These are phyloP conservation scores for Takifugu rubripes DNA, from an alignment of 2,797 vertebrate genomes.

Conservation along the genomic window DNA sequence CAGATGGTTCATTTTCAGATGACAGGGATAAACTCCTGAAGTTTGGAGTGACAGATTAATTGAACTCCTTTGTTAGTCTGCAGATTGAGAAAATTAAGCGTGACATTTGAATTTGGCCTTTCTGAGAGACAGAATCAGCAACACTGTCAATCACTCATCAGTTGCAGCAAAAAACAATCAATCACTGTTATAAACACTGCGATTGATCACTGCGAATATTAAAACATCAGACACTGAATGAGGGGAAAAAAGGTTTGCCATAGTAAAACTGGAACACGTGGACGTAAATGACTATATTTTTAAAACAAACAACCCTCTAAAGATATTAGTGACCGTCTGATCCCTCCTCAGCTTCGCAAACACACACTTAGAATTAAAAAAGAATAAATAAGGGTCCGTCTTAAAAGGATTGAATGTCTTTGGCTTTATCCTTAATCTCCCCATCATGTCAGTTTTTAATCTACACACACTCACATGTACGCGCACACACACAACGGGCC, in stretches of 20 bases:
- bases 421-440: neutral
- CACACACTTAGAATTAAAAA: too few species aligned
- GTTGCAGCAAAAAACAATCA: conserved; percentile 6
- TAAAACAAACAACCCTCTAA: too few species aligned
- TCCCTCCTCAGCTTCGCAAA: too few species aligned
- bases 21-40: neutral
- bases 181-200: conserved; percentile 13
- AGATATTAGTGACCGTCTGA: too few species aligned
- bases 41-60: conserved; percentile 12
- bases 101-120: conserved; percentile 55
- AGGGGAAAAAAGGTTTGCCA: too few species aligned
- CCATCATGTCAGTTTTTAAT: neutral
- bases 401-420: too few species aligned
- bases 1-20: neutral
- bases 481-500: conserved; percentile 20
- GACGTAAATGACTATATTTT: too few species aligned
- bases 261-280: too few species aligned
- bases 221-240: conserved; percentile 3
- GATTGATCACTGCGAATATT: neutral
- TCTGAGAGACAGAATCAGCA: conserved; percentile 28
- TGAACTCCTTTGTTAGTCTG: conserved; percentile 4
- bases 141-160: conserved; percentile 37
- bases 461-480: neutral
- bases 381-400: too few species aligned
- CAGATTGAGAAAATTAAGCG: conserved; percentile 33